Evolutionary conservation across 35 echinoderm and acorn worm species (phyloP).

Genomic region (Eucidaris tribuloides): DNA sequence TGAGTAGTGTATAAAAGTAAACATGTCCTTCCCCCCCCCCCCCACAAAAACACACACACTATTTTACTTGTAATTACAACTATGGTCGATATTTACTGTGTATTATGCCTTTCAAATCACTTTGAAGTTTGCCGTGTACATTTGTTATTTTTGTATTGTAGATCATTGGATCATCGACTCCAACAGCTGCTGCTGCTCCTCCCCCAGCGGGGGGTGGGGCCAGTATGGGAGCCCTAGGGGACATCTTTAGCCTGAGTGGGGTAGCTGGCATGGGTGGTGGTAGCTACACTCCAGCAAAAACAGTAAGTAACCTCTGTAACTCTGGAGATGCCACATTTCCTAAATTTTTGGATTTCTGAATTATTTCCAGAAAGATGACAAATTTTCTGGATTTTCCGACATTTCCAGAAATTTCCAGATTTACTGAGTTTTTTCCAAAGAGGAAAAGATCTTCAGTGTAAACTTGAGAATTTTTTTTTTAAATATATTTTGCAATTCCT

Average conservation of each 20-base stretch:
- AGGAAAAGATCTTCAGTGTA: too few relatives aligned
- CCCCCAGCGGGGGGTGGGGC: conserved; percentile 24
- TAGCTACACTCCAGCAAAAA: conserved; percentile 51
- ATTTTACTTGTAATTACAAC: too few relatives aligned
- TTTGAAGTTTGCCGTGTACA: too few relatives aligned
- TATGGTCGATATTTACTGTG: too few relatives aligned
- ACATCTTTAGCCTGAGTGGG: conserved; percentile 67
- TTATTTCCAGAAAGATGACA: background rate
- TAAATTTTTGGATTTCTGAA: background rate
- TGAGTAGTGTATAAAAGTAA: too few relatives aligned
- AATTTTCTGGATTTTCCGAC: background rate
- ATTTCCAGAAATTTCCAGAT: background rate
- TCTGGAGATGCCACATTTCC: background rate
- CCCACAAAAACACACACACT: too few relatives aligned
- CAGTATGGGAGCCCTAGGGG: conserved; percentile 65
- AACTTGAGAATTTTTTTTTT: too few relatives aligned
- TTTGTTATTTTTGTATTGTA: conserved; percentile 14
- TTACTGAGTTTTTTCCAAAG: background rate
- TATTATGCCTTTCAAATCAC: too few relatives aligned
- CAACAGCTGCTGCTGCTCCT: conserved; percentile 26
- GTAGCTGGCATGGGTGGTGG: conserved; percentile 3
- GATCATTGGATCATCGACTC: conserved; percentile 44
- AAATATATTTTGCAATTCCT: too few relatives aligned
- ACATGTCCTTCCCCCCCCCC: too few relatives aligned
- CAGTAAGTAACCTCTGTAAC: conserved; percentile 29